Evolutionary conservation across 2,797 vertebrate species (phyloP).

Genomic region (Apodemus agrarius): DNA sequence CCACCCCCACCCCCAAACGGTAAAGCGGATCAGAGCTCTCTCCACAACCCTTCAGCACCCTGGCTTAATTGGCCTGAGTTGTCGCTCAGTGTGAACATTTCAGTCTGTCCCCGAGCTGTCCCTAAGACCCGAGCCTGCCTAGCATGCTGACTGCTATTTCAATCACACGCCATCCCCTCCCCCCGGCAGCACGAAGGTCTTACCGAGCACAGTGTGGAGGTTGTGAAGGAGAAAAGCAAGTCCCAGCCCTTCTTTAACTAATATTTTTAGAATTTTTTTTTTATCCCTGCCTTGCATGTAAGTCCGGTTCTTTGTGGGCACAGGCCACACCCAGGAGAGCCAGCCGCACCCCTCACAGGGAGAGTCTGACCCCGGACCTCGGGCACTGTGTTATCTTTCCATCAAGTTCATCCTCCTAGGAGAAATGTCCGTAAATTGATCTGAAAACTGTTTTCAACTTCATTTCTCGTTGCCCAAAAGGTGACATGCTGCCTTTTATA

Average conservation of each 20-base stretch:
- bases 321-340: background rate
- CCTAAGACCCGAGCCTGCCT: accelerated
- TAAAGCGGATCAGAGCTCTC: background rate
- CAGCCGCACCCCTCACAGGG: accelerated
- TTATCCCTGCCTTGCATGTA: background rate
- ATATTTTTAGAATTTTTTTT: background rate
- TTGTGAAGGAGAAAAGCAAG: background rate
- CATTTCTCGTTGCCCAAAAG: background rate
- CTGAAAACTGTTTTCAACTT: background rate
- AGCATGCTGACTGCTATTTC: background rate
- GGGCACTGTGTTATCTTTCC: background rate
- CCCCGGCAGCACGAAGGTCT: background rate
- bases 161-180: no score
- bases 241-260: background rate
- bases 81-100: background rate
- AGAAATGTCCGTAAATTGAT: background rate
- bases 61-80: background rate
- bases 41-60: background rate
- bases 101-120: background rate
- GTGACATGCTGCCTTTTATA: background rate
- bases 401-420: background rate
- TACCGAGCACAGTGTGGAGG: background rate
- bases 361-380: background rate
- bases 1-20: accelerated
- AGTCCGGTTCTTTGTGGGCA: background rate